Evolutionary conservation across 92 coral and sea anemone species (phyloP), one percentile per base, ranked within the genome.

Genomic region (Actinernus sp.): DNA sequence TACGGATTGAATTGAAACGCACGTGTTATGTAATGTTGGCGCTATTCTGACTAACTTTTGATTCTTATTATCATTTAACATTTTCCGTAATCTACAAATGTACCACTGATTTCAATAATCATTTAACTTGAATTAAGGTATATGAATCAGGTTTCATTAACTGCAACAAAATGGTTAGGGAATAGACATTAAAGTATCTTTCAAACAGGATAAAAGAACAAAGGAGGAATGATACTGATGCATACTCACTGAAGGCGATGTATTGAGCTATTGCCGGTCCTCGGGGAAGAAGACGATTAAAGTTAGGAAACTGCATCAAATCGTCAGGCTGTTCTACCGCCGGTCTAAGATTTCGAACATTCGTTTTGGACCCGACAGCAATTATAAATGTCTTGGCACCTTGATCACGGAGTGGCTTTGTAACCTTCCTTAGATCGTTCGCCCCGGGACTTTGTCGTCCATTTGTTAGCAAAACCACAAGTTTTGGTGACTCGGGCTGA

Each of bases 391-490:
- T 58, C 41, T 73, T 78, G 5, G 83, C 84, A 27, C 88, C 96
- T 46, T 49, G 60, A 20, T 87, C 77, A 12, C 64, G 77, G 30
- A 93, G 71, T 20, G 80, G 65, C 36, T 69, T 55, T 1, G 84
- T 47, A 19, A 77, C 84, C 25, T 44, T 16, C 23, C 28, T 70
- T 29, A 89, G 63, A 29, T 58, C 30, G 1, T 74, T 32, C 1
- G 58, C 56, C 4, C 39, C 74, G 13, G 71, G 52, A 5, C 23
- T 29, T 31, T 76, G 85, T 20, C 79, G 61, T 9, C 93, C 96
- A 48, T 74, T 77, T n/a, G 76, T 85, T 10, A 93, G 36, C 23
- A 93, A 68, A 25, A 93, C 72, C 41, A 93, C 86, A 37, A 87
- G 68, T 60, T 85, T 93, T 12, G 93, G 86, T 27, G 61, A 49